A percentile compares a stretch with the other conserved stretches of the same genome.
These are phyloP conservation scores for Hipposideros larvatus DNA, from an alignment of 2,797 vertebrate species.

Conservation along the genomic window DNA sequence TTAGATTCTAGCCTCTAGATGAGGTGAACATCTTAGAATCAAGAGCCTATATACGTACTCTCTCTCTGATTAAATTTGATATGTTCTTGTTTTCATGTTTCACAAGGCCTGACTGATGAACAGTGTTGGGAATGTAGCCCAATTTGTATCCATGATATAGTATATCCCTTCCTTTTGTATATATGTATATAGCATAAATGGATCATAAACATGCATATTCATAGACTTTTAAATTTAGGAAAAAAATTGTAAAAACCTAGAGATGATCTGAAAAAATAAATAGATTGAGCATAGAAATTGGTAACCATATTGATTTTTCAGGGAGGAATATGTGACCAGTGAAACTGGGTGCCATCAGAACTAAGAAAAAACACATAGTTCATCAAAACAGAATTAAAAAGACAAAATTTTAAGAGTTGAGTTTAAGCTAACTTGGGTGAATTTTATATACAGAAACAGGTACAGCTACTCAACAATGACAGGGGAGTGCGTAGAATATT, in stretches of 20 bases:
- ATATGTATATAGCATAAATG: not conserved
- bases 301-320: not conserved
- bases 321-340: not conserved
- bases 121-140: not conserved
- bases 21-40: not conserved
- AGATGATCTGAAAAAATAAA: not conserved
- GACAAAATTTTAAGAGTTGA: not conserved
- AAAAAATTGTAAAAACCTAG: not conserved
- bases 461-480: not conserved
- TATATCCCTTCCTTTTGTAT: not conserved
- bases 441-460: not conserved
- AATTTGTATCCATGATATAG: not conserved
- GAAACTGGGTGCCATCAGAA: not conserved
- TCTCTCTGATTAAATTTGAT: not conserved
- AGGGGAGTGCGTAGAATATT: not conserved
- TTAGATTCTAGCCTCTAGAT: constrained; percentile 36
- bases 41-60: not conserved
- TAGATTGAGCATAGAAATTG: not conserved
- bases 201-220: not conserved
- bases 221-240: not conserved
- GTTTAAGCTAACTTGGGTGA: not conserved
- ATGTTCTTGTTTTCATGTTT: not conserved
- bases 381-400: not conserved
- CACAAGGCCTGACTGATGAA: not conserved
- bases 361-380: not conserved